Conservation (phyloP, 92 coral and sea anemone species). For the Heteractis magnifica region DNA sequence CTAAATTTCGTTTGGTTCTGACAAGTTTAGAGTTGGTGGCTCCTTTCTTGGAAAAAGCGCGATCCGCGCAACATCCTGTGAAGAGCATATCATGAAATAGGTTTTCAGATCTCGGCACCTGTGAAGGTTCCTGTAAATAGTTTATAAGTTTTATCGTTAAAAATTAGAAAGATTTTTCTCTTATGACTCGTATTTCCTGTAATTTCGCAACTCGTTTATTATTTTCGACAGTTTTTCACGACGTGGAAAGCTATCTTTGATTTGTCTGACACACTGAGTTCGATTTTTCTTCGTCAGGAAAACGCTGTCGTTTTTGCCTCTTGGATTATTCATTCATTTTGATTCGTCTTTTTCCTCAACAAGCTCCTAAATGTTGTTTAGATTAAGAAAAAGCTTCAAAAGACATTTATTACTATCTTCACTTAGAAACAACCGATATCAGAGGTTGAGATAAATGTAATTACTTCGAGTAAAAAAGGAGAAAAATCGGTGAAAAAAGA, state of each 20-base stretch:
- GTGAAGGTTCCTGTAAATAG: slow-evolving; percentile 64
- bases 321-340: neutral
- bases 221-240: slow-evolving; percentile 5
- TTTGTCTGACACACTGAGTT: slow-evolving; percentile 9
- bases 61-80: neutral
- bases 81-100: slow-evolving; percentile 3
- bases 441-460: slow-evolving; percentile 20
- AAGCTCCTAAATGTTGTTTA: slow-evolving; percentile 8
- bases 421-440: slow-evolving; percentile 10
- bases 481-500: neutral
- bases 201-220: slow-evolving; percentile 16
- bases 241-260: slow-evolving; percentile 9
- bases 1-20: neutral
- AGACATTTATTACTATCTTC: slow-evolving; percentile 1
- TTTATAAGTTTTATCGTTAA: slow-evolving; percentile 70
- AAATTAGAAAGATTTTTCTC: slow-evolving; percentile 47
- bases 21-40: slow-evolving; percentile 32
- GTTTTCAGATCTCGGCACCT: slow-evolving; percentile 40
- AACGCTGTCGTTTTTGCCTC: slow-evolving; percentile 1
- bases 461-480: neutral
- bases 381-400: slow-evolving; percentile 20
- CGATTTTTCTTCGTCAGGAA: slow-evolving; percentile 3
- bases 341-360: slow-evolving; percentile 1
- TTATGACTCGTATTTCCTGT: slow-evolving; percentile 37
- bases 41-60: slow-evolving; percentile 12